phyloP scores from a whole-genome alignment of 2,797 vertebrate genomes.

The Pteropus rufus region DNA sequence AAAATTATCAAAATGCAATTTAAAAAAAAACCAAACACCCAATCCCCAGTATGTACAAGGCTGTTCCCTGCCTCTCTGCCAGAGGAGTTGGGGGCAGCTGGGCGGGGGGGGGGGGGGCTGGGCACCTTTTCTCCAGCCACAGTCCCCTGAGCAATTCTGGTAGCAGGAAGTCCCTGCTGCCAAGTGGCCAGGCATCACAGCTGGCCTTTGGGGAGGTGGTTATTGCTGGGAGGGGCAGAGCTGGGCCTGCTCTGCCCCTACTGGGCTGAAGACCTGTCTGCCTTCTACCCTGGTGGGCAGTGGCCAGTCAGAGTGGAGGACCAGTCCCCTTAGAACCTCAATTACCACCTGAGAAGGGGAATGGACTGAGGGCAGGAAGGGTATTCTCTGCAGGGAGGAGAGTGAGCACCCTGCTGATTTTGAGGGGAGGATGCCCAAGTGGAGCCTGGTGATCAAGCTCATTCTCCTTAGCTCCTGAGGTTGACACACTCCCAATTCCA shows the following conservation, averaged over 20 bases:
- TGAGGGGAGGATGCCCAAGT: neutral
- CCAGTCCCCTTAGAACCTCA: neutral
- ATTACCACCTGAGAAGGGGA: constrained; percentile 33
- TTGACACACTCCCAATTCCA: neutral
- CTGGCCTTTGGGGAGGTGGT: neutral
- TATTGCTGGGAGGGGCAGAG: constrained; percentile 57
- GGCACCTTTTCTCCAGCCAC: constrained; percentile 58
- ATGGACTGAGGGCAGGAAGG: neutral
- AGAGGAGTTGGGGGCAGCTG: neutral
- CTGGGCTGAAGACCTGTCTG: neutral
- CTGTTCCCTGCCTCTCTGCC: constrained; percentile 15
- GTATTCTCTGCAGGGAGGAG: neutral
- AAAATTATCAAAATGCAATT: constrained; percentile 75
- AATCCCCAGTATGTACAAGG: constrained; percentile 49
- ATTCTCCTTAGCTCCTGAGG: neutral
- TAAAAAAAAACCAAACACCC: constrained; percentile 61
- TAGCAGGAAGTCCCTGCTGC: constrained; percentile 44
- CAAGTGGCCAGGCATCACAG: neutral
- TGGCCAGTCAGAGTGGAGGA: constrained; percentile 9
- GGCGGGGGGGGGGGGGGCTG: neutral
- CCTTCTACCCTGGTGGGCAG: neutral
- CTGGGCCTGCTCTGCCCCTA: neutral
- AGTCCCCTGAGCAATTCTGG: constrained; percentile 70
- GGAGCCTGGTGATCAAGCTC: neutral
- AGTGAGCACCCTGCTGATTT: neutral